Conservation (phyloP, 2,797 vertebrate species). For the Mycteria americana region DNA sequence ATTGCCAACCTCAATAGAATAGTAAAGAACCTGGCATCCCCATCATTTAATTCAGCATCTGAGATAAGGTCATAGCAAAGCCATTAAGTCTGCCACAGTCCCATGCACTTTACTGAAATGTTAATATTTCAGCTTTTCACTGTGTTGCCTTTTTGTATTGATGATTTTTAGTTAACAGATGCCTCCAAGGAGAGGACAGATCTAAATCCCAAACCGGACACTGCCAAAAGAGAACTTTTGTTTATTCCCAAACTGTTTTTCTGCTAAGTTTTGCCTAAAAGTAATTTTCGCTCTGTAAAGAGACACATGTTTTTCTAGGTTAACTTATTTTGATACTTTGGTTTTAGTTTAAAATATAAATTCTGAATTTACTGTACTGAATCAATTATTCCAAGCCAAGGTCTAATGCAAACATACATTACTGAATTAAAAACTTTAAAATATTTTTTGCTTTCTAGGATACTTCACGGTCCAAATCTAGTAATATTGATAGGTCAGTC, state of each 20-base stretch:
- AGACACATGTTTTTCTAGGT: neutral
- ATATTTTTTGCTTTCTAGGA: neutral
- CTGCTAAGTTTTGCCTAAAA: constrained; percentile 3
- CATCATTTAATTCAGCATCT: constrained; percentile 54
- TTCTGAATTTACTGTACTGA: neutral
- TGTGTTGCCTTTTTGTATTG: constrained; percentile 3
- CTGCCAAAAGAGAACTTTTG: constrained; percentile 11
- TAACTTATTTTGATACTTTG: neutral
- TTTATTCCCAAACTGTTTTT: neutral
- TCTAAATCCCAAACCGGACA: neutral
- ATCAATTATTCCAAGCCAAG: neutral
- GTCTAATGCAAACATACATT: neutral
- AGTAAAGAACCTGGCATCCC: constrained; percentile 84
- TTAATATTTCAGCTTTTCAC: constrained; percentile 34
- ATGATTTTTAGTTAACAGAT: neutral
- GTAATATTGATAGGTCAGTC: neutral
- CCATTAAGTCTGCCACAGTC: neutral
- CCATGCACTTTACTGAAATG: constrained; percentile 66
- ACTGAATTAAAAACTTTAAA: neutral
- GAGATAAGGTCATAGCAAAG: constrained; percentile 69
- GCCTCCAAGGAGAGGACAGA: neutral
- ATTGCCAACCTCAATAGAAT: constrained; percentile 91
- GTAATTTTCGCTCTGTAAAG: neutral
- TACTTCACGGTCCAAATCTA: neutral
- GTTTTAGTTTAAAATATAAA: neutral